Conservation (phyloP, 2,888 invertebrate genomes). For the Griposia aprilina region DNA sequence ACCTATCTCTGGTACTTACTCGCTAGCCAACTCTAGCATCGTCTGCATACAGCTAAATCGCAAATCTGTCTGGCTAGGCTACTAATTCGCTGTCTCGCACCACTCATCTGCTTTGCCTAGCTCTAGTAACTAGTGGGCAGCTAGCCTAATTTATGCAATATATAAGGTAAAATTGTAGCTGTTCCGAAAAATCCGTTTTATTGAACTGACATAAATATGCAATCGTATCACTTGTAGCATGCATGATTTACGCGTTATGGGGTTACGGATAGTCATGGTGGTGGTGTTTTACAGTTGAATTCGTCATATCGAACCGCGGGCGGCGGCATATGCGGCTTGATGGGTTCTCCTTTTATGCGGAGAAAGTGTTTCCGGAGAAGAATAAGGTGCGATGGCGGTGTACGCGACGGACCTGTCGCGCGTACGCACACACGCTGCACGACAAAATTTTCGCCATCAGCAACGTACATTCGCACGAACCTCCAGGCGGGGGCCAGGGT, state of each 20-base stretch:
- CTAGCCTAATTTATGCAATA: not conserved
- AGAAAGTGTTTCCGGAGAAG: conserved; percentile 89
- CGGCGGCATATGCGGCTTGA: conserved; percentile 88
- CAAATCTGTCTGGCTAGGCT: not conserved
- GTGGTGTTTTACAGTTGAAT: conserved; percentile 88
- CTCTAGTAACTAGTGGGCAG: conserved; percentile 21
- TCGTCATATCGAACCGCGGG: conserved; percentile 90
- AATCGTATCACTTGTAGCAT: conserved; percentile 14
- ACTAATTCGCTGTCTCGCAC: not conserved
- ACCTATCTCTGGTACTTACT: not conserved
- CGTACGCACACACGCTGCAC: conserved; percentile 88
- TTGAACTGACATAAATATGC: not conserved
- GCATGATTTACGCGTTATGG: conserved; percentile 33
- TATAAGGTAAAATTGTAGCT: not conserved
- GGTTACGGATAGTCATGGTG: conserved; percentile 74
- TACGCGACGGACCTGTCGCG: conserved; percentile 88
- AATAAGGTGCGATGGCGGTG: conserved; percentile 90
- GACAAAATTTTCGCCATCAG: conserved; percentile 88
- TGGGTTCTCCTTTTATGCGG: conserved; percentile 89
- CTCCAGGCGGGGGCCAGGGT: conserved; percentile 70
- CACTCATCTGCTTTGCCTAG: not conserved
- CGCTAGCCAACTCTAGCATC: not conserved
- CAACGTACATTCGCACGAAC: conserved; percentile 88
- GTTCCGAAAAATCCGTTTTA: conserved; percentile 1
- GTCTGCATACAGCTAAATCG: not conserved